These are phyloP conservation scores for Xiphorhynchus elegans DNA, from an alignment of 2,113 vertebrate species.

Conservation along the genomic window DNA sequence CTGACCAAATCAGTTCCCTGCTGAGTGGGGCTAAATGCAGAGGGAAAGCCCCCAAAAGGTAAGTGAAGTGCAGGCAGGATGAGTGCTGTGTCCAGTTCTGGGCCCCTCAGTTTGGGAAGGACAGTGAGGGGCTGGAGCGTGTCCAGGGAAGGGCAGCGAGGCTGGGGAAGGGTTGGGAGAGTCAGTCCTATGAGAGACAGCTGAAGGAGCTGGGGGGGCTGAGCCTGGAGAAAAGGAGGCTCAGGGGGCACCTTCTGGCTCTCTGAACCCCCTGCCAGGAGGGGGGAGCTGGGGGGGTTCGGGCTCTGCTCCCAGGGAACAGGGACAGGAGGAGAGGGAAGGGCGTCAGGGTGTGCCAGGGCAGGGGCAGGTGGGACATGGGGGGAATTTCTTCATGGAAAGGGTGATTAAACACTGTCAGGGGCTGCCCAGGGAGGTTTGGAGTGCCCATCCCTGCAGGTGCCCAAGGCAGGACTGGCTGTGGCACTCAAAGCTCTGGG, in stretches of 20 bases:
- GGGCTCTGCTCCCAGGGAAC: background rate
- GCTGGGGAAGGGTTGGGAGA: background rate
- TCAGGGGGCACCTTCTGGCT: background rate
- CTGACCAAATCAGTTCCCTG: background rate
- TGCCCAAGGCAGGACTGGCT: background rate
- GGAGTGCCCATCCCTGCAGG: background rate
- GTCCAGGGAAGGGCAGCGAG: background rate
- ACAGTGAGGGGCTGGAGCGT: background rate
- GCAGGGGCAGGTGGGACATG: background rate
- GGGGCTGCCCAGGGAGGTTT: background rate
- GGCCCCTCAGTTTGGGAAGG: background rate
- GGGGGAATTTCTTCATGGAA: background rate
- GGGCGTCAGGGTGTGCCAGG: fast-evolving
- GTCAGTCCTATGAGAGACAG: background rate
- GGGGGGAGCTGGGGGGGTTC: fast-evolving
- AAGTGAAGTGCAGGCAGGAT: background rate
- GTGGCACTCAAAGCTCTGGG: background rate
- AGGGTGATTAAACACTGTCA: background rate
- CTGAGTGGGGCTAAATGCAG: background rate
- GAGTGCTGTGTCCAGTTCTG: background rate
- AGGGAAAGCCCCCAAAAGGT: background rate
- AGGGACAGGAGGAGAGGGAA: fast-evolving
- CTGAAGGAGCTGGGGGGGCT: background rate
- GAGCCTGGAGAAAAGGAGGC: background rate
- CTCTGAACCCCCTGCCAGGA: background rate